Percentiles rank a stretch among this genome's conserved stretches.
phyloP scores from a whole-genome alignment of 1,140 invertebrate species.

The Sitophilus oryzae region DNA sequence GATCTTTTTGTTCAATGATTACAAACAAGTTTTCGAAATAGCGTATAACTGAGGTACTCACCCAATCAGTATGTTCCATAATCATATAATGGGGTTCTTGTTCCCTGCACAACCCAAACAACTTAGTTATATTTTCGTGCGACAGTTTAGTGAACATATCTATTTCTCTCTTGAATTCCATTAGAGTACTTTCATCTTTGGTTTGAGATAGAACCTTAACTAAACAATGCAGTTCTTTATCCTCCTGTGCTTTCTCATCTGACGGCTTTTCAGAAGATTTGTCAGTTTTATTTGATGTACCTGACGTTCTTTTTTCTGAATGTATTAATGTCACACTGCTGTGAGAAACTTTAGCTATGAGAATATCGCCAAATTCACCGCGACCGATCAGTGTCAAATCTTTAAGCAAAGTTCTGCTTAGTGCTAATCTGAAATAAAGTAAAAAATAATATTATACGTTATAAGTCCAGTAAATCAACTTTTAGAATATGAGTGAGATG shows the following conservation, averaged over 20 bases:
- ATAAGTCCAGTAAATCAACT: background rate
- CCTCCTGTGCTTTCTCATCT: slow-evolving; percentile 38
- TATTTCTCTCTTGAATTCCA: slow-evolving; percentile 81
- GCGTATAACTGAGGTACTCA: slow-evolving; percentile 48
- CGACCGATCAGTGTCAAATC: slow-evolving; percentile 81
- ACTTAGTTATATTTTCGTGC: slow-evolving; percentile 71
- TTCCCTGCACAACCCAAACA: slow-evolving; percentile 77
- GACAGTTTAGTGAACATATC: slow-evolving; percentile 76
- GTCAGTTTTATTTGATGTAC: slow-evolving; percentile 29
- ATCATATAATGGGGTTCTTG: slow-evolving; percentile 84
- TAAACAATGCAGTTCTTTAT: slow-evolving; percentile 55
- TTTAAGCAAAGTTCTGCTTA: slow-evolving; percentile 66
- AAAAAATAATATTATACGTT: no score
- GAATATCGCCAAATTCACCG: slow-evolving; percentile 86
- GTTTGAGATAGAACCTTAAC: slow-evolving; percentile 69
- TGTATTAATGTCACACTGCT: slow-evolving; percentile 35
- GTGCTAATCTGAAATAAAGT: slow-evolving; percentile 46
- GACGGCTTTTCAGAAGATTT: slow-evolving; percentile 23
- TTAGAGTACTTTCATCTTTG: slow-evolving; percentile 67
- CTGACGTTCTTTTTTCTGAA: slow-evolving; percentile 38
- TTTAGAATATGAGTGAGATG: no score
- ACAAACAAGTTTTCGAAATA: no score
- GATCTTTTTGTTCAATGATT: no score
- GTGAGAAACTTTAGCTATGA: slow-evolving; percentile 62
- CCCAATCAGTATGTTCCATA: slow-evolving; percentile 89